Evolutionary conservation across 2,888 invertebrate species (phyloP), one percentile per base, ranked within the genome.

Genomic region (Eristalinus aeneus): DNA sequence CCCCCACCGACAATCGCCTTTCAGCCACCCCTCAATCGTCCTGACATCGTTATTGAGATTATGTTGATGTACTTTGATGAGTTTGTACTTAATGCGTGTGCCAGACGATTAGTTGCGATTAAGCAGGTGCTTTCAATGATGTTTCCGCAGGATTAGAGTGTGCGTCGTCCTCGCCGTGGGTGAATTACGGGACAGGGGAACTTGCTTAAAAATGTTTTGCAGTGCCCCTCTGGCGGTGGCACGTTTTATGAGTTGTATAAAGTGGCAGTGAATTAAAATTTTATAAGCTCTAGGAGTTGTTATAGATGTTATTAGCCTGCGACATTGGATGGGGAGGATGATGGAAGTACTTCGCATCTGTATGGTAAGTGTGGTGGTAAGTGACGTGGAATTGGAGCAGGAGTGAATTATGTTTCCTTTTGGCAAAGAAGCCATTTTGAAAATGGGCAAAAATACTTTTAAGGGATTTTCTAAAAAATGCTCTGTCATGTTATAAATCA

Each of bases 31-130:
- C 74, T 22, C 56, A 75, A 54, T 46, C 65, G 60, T 73, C 73
- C 64, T 69, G 61, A 74, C 73, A 78, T 74, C 82, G 63, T 86
- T 82, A 86, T 86, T 86, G 71, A 74, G 86, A 86, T 86, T 86
- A 86, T 46, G 86, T 82, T 82, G 86, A 86, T 86, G 86, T 86
- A 82, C 77, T 78, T 78, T 86, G 86, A 86, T 86, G 86, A 82
- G 86, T 86, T 86, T 65, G 65, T 86, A 75, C 77, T 77, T 86
- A 86, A 86, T 86, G 86, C 74, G 86, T 82, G 61, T 72, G 86
- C 82, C 86, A 86, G 86, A 86, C 82, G 86, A 86, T 86, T 86
- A 86, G 82, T 82, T 86, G 82, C 82, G 86, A 86, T 86, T 86
- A 82, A 86, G 58, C 86, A 86, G 86, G 86, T 86, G 86, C 86